These are phyloP conservation scores for Trogon melanurus DNA, from an alignment of 2,113 vertebrate species.

Conservation along the genomic window DNA sequence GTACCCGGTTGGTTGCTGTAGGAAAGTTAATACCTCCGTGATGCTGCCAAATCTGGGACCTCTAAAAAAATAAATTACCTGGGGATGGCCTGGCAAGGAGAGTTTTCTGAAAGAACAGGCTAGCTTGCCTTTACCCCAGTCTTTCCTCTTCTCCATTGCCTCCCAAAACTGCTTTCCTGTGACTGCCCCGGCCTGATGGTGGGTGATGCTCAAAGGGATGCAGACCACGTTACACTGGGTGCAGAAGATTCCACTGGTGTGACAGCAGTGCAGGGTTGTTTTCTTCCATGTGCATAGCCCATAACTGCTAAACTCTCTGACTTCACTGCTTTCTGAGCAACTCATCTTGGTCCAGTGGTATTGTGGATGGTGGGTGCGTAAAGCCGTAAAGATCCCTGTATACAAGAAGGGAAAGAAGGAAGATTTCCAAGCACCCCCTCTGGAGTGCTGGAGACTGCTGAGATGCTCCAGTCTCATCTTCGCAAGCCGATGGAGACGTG, in stretches of 20 bases:
- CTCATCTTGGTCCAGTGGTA: not conserved
- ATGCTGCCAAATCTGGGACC: not conserved
- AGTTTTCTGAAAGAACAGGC: not conserved
- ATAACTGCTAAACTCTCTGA: not conserved
- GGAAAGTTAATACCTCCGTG: not conserved
- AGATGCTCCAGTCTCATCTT: not conserved
- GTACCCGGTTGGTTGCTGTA: not conserved
- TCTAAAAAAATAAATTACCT: not conserved
- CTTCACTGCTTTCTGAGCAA: not conserved
- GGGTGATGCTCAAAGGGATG: not conserved
- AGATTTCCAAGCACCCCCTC: not conserved
- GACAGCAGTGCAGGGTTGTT: rapidly evolving
- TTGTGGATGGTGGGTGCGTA: not conserved
- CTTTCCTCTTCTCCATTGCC: not conserved
- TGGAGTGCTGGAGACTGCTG: not conserved
- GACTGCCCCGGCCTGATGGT: rapidly evolving
- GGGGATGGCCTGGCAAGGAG: not conserved
- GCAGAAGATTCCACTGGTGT: not conserved
- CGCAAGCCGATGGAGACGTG: not conserved
- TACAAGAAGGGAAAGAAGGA: not conserved
- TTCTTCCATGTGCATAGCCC: rapidly evolving
- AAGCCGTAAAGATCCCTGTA: not conserved
- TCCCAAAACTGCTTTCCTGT: not conserved
- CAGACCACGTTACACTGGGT: not conserved
- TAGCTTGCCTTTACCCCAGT: not conserved